Evolutionary conservation across 1,140 invertebrate species (phyloP).

Genomic region (Drosophila albomicans): DNA sequence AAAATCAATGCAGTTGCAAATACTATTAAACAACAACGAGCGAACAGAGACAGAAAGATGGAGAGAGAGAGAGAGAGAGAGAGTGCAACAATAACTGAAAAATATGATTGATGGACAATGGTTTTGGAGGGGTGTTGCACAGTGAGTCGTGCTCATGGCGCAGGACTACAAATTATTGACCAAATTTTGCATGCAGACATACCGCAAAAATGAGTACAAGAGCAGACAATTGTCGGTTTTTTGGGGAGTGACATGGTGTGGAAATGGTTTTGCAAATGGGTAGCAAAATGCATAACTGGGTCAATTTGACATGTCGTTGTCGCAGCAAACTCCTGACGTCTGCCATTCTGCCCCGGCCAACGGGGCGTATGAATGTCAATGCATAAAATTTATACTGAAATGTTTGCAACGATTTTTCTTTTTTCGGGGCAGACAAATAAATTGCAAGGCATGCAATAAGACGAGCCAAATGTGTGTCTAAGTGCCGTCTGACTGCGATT

Average conservation of each 20-base stretch:
- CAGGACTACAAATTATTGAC: slow-evolving; percentile 74
- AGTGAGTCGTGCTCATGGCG: slow-evolving; percentile 10
- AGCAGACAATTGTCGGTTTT: slow-evolving; percentile 62
- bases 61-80: not conserved
- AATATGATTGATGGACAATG: slow-evolving; percentile 62
- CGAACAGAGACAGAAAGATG: no score
- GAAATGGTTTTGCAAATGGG: not conserved
- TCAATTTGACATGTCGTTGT: slow-evolving; percentile 81
- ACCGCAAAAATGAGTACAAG: slow-evolving; percentile 75
- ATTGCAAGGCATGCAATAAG: slow-evolving; percentile 82
- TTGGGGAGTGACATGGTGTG: not conserved
- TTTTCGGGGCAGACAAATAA: slow-evolving; percentile 61
- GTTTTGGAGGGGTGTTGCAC: not conserved
- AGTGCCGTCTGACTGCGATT: slow-evolving; percentile 41
- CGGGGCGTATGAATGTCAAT: slow-evolving; percentile 68
- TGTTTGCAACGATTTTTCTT: slow-evolving; percentile 78
- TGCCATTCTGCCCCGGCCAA: not conserved
- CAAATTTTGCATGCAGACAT: slow-evolving; percentile 77
- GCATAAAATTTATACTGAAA: slow-evolving; percentile 77
- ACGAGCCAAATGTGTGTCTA: slow-evolving; percentile 73
- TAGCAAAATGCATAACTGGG: slow-evolving; percentile 67
- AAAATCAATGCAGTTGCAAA: slow-evolving; percentile 79
- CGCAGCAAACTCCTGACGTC: slow-evolving; percentile 71
- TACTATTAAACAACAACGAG: slow-evolving; percentile 50
- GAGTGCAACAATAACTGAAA: slow-evolving; percentile 15